Evolutionary conservation across 2,797 vertebrate species (phyloP).

Genomic region (Tapera naevia): DNA sequence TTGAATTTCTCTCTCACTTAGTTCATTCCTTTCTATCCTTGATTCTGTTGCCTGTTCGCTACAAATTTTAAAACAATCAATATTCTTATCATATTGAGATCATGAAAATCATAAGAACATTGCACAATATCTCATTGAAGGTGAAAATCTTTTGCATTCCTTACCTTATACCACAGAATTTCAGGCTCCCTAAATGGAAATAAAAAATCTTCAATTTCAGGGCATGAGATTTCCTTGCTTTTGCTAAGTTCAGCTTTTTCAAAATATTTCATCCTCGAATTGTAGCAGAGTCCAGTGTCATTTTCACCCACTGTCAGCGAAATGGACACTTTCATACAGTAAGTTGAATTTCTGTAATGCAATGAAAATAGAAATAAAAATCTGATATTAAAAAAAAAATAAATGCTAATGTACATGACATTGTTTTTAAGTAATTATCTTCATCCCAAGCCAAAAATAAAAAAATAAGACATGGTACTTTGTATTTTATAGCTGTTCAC

Average conservation of each 20-base stretch:
- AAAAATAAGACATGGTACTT: background rate
- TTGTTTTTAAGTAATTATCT: background rate
- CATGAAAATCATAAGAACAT: background rate
- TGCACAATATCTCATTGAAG: background rate
- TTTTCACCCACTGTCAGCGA: constrained; percentile 95
- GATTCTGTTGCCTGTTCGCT: background rate
- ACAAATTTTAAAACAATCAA: background rate
- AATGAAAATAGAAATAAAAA: constrained; percentile 64
- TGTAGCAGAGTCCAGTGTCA: constrained; percentile 96
- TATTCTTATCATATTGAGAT: background rate
- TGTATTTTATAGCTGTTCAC: background rate
- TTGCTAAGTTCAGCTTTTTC: constrained; percentile 98
- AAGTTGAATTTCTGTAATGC: constrained; percentile 92
- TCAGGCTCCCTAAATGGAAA: constrained; percentile 89
- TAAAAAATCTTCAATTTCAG: constrained; percentile 92
- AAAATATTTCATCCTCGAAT: constrained; percentile 96
- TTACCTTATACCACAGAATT: constrained; percentile 97
- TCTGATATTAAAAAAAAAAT: background rate
- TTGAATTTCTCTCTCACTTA: background rate
- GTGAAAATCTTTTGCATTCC: constrained; percentile 27
- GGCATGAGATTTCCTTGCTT: constrained; percentile 94
- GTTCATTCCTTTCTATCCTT: background rate
- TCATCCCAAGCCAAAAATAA: background rate
- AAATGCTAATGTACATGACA: background rate
- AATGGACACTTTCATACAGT: constrained; percentile 99